phyloP scores from a whole-genome alignment of 1,140 invertebrate species.

The Drosophila mauritiana region DNA sequence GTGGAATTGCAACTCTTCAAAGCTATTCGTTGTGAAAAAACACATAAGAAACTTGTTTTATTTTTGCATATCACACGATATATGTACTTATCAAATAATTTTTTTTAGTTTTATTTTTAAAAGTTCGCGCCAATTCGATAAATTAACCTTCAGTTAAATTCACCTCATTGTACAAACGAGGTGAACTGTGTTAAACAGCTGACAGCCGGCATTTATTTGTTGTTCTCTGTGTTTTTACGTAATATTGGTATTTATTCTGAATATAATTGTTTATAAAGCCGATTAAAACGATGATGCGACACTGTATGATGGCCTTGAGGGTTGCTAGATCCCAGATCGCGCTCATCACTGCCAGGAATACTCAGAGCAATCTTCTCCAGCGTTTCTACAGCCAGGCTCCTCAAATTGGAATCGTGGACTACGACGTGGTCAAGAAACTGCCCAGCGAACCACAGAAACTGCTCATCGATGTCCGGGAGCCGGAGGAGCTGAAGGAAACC shows the following conservation, averaged over 20 bases:
- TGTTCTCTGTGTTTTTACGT: slow-evolving; percentile 50
- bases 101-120: neutral
- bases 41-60: no score
- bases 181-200: slow-evolving; percentile 53
- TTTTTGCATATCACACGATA: no score
- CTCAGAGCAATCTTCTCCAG: neutral
- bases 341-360: neutral
- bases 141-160: neutral
- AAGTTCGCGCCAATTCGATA: neutral
- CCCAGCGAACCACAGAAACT: slow-evolving; percentile 83
- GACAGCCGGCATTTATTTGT: slow-evolving; percentile 29
- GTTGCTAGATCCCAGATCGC: neutral
- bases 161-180: slow-evolving; percentile 1
- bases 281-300: slow-evolving; percentile 39
- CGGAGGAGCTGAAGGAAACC: slow-evolving; percentile 87
- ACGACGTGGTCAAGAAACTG: slow-evolving; percentile 85
- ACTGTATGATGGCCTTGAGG: slow-evolving; percentile 17
- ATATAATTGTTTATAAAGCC: neutral
- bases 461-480: slow-evolving; percentile 89
- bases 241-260: slow-evolving; percentile 43
- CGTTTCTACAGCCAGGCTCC: slow-evolving; percentile 27
- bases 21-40: no score
- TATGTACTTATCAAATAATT: neutral
- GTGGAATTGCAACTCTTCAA: neutral
- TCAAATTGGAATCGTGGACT: slow-evolving; percentile 83